These are phyloP conservation scores for Mystacides longicornis DNA, from an alignment of 2,888 invertebrate species.

Conservation along the genomic window DNA sequence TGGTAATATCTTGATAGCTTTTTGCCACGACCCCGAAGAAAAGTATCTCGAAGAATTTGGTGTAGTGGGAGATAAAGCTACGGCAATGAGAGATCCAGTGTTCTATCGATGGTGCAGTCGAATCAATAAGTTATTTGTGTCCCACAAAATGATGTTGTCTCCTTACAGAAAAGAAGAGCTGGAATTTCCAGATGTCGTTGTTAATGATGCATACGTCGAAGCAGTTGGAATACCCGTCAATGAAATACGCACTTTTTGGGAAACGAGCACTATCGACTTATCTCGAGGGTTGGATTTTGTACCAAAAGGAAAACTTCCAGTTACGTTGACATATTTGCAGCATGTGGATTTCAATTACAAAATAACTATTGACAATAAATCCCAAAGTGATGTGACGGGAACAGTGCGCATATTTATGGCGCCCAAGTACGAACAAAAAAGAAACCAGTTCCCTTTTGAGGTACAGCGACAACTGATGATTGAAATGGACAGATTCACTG, in stretches of 20 bases:
- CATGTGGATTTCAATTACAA: constrained; percentile 29
- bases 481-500: constrained; percentile 31
- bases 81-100: constrained; percentile 35
- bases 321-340: constrained; percentile 31
- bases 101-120: constrained; percentile 36
- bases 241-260: constrained; percentile 31
- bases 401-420: constrained; percentile 34
- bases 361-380: constrained; percentile 22
- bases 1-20: constrained; percentile 71
- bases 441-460: constrained; percentile 23
- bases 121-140: constrained; percentile 33
- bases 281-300: constrained; percentile 34
- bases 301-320: constrained; percentile 27
- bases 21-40: constrained; percentile 74
- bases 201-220: constrained; percentile 11
- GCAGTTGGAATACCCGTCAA: constrained; percentile 14
- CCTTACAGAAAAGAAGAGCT: constrained; percentile 30
- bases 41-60: constrained; percentile 47
- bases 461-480: constrained; percentile 33
- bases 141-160: constrained; percentile 31
- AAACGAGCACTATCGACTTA: constrained; percentile 32
- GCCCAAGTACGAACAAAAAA: constrained; percentile 27
- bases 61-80: constrained; percentile 33
- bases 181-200: constrained; percentile 12
- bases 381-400: constrained; percentile 22